These are phyloP conservation scores for Mesoclemmys tuberculata DNA, from an alignment of 2,113 vertebrate genomes.

Conservation along the genomic window DNA sequence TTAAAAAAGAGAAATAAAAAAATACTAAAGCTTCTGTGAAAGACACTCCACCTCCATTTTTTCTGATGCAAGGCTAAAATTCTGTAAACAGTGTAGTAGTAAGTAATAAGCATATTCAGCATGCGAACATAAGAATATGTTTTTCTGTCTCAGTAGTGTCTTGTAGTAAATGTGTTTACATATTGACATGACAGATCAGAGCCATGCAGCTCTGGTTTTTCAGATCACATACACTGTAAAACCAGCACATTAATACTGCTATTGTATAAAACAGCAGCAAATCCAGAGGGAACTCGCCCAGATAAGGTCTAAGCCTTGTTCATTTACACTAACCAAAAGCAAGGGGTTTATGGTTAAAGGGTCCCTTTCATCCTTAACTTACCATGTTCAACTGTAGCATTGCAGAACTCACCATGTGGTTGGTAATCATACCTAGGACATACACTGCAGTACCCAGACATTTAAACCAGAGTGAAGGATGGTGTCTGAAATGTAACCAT, in stretches of 20 bases:
- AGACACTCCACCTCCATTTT: background rate
- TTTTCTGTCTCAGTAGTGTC: background rate
- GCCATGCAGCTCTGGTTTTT: background rate
- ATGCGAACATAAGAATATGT: rapidly evolving
- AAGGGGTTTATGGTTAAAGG: background rate
- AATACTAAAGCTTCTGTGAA: background rate
- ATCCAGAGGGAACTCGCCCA: background rate
- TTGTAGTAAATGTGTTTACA: background rate
- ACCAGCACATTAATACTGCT: background rate
- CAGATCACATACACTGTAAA: background rate
- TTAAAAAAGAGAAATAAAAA: background rate
- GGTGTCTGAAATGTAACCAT: background rate
- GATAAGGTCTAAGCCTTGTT: background rate
- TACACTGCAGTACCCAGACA: background rate
- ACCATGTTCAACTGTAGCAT: background rate
- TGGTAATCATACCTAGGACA: background rate
- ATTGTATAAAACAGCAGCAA: background rate
- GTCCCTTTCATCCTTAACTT: background rate
- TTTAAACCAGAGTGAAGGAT: background rate
- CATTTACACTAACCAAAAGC: background rate
- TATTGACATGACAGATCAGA: background rate
- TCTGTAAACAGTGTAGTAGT: background rate
- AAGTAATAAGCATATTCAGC: background rate
- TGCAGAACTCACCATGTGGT: background rate
- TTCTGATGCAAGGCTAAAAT: background rate